Conservation (phyloP, 2,113 vertebrate genomes). For the Orientallactaga bullata region DNA sequence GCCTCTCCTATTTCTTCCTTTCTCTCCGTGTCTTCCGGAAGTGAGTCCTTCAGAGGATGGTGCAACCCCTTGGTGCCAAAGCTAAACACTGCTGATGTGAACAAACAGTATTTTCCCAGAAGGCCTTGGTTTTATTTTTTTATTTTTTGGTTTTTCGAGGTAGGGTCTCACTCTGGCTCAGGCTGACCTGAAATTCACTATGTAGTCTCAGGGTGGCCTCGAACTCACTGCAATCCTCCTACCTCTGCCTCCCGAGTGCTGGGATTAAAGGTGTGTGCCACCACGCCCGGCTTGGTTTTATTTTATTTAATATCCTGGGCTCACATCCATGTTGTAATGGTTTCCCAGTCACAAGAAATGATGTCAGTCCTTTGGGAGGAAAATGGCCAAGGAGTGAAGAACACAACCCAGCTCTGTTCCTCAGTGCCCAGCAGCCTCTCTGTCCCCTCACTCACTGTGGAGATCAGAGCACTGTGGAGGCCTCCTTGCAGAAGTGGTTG, state of each 20-base stretch:
- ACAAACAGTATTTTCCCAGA: background rate
- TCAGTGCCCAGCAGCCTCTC: background rate
- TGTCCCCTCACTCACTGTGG: background rate
- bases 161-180: too few relatives aligned
- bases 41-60: background rate
- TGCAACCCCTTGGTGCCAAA: background rate
- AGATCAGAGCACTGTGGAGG: background rate
- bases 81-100: background rate
- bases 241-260: too few relatives aligned
- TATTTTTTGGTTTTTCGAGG: too few relatives aligned
- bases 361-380: background rate
- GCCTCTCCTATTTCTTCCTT: too few relatives aligned
- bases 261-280: too few relatives aligned
- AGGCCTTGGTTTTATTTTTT: background rate
- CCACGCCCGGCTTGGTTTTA: too few relatives aligned
- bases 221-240: too few relatives aligned
- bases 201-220: too few relatives aligned
- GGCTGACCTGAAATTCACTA: too few relatives aligned
- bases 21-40: background rate
- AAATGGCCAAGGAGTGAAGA: background rate
- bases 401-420: background rate
- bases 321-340: background rate
- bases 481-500: background rate
- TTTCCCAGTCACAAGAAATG: background rate
- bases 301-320: background rate